Conservation (phyloP, 1,140 invertebrate species). For the Phenacoccus solenopsis region DNA sequence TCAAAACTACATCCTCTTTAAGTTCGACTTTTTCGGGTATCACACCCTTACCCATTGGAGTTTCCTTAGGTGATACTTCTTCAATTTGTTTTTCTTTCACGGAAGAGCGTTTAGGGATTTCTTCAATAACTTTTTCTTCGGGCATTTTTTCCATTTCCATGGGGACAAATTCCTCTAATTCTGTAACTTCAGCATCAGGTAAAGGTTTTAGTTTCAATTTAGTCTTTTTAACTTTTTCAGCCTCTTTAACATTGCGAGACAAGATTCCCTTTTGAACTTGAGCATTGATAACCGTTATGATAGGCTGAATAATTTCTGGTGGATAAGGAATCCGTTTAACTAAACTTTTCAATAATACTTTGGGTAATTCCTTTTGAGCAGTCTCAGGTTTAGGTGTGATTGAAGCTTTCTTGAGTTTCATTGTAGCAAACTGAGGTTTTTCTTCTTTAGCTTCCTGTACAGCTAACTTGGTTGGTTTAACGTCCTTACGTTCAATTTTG, state of each 20-base stretch:
- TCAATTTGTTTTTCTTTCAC: constrained; percentile 22
- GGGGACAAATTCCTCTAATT: constrained; percentile 27
- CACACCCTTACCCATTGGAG: constrained; percentile 26
- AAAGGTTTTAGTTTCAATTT: constrained; percentile 30
- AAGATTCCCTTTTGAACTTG: constrained; percentile 26
- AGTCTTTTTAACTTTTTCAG: constrained; percentile 31
- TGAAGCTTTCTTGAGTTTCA: constrained; percentile 48
- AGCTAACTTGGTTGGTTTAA: constrained; percentile 30
- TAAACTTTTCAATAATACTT: constrained; percentile 49
- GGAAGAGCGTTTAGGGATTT: constrained; percentile 14
- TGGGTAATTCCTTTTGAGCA: constrained; percentile 40
- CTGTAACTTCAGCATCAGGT: constrained; percentile 25
- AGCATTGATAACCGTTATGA: constrained; percentile 28
- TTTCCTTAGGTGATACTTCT: constrained; percentile 22
- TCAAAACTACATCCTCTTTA: constrained; percentile 27
- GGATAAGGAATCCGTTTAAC: constrained; percentile 38
- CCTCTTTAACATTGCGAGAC: constrained; percentile 33
- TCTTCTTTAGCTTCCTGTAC: constrained; percentile 27
- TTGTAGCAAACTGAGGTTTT: constrained; percentile 42
- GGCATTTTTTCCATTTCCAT: constrained; percentile 28
- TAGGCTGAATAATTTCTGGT: constrained; percentile 26
- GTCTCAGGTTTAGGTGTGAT: constrained; percentile 38
- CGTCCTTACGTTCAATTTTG: constrained; percentile 34
- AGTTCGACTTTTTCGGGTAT: constrained; percentile 26
- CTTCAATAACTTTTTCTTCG: constrained; percentile 20